A percentile compares a stretch with the other conserved stretches of the same genome.
Conservation (phyloP, 92 coral and sea anemone species). For the Siderastrea siderea region DNA sequence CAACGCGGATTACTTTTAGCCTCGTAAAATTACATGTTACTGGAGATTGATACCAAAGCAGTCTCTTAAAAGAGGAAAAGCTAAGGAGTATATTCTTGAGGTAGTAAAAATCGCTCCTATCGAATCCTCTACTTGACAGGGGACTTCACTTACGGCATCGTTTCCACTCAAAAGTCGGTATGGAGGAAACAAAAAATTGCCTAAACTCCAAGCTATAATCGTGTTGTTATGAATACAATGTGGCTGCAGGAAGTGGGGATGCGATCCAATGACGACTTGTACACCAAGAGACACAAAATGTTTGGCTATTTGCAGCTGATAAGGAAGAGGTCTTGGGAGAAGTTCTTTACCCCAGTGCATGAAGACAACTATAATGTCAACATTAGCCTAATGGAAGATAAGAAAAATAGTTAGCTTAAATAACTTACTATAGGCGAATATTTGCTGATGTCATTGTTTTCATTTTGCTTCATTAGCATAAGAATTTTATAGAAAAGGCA, state of each 20-base stretch:
- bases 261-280: slow-evolving; percentile 69
- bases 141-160: neutral
- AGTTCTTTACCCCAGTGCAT: slow-evolving; percentile 80
- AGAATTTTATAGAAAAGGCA: neutral
- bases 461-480: no score
- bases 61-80: no score
- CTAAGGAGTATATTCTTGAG: no score
- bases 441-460: no score
- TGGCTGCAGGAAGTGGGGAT: slow-evolving; percentile 65
- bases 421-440: neutral
- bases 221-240: slow-evolving; percentile 52
- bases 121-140: no score
- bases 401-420: neutral
- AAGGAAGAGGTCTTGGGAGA: slow-evolving; percentile 12
- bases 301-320: slow-evolving; percentile 38
- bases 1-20: no score
- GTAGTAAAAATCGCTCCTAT: no score
- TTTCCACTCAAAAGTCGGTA: neutral
- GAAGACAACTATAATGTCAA: slow-evolving; percentile 65
- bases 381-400: neutral
- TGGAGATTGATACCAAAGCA: no score
- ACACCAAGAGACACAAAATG: neutral
- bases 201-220: slow-evolving; percentile 65
- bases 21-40: no score
- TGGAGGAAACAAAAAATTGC: slow-evolving; percentile 64